Base-by-base conservation (phyloP, 2,797 vertebrate species). In the Gymnopithys bicolor region DNA sequence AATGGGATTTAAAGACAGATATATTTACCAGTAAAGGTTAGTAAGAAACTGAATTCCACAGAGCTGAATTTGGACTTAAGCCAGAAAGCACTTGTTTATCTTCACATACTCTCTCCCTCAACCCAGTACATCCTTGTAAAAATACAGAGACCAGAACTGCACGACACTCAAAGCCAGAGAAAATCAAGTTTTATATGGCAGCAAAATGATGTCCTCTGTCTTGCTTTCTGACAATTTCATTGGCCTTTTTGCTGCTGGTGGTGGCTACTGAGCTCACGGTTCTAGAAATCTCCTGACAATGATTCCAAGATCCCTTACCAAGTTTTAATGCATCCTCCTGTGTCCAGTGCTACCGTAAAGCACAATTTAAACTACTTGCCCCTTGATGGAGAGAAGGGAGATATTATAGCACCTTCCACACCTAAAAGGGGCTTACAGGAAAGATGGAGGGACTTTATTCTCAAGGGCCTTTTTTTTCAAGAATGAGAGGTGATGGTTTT, bases 171-270 rank as follows among this genome's bases (percentile, higher is more conserved):
- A 56, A 81, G 56, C 22, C 3, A 3, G 1, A 28, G 24, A 33
- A 68, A 91, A 23, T 5, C 43, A 80, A 69, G 71, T 69, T 69
- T 76, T 43, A 39, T 3, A 30, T 3, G 7, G 19, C 63, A 83
- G 35, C 24, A 85, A 68, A 89, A 76, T 0, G 0, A 56, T 23
- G n/a, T 13, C 10, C 8, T 18, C 11, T 18, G 6, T 46, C 32
- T 73, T 73, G 14, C 32, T 48, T 41, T 62, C 24, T 55, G 11
- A 53, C 33, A 82, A 35, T n/a, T 64, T 46, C 48, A 45, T 5
- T 55, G 37, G 41, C 19, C 52, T 56, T 81, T 46, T 56, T 52
- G 14, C n/a, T 70, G 19, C 35, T n/a, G 41, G 16, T 18, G 17
- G 41, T 43, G 41, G 37, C 52, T 74, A 85, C 15, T 14, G n/a